Percentiles rank a stretch among this genome's conserved stretches.
phyloP scores from a whole-genome alignment of 2,888 invertebrate species.

The Napeogenes inachia region DNA sequence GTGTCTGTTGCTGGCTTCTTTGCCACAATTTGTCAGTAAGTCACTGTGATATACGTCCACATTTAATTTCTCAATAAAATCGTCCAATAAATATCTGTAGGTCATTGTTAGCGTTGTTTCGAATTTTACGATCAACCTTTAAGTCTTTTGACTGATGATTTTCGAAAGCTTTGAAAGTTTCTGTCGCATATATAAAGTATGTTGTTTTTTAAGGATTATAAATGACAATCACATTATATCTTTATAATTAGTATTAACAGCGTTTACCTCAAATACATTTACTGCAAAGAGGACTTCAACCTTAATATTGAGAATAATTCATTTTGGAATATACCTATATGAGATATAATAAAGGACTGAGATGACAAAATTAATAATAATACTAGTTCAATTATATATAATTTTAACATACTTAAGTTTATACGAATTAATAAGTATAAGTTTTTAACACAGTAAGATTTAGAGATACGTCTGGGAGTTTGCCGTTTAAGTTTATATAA shows the following conservation, averaged over 20 bases:
- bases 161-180: background rate
- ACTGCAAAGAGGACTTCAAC: no score
- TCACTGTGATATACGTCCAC: conserved; percentile 52
- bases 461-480: conserved; percentile 73
- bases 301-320: no score
- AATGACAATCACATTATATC: background rate
- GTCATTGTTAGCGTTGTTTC: conserved; percentile 23
- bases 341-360: no score
- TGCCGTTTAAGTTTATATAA: conserved; percentile 41
- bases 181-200: background rate
- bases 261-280: no score
- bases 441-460: conserved; percentile 65
- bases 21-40: conserved; percentile 38
- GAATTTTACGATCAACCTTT: conserved; percentile 19
- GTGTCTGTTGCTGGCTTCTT: conserved; percentile 18
- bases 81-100: conserved; percentile 32
- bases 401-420: conserved; percentile 15
- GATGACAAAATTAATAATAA: no score
- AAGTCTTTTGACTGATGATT: conserved; percentile 2
- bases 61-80: conserved; percentile 38
- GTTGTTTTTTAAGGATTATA: background rate
- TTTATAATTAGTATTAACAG: background rate
- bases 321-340: no score
- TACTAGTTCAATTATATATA: no score
- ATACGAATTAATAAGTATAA: conserved; percentile 75